Conservation (phyloP, 2,888 invertebrate genomes). For the Philonicus albiceps region DNA sequence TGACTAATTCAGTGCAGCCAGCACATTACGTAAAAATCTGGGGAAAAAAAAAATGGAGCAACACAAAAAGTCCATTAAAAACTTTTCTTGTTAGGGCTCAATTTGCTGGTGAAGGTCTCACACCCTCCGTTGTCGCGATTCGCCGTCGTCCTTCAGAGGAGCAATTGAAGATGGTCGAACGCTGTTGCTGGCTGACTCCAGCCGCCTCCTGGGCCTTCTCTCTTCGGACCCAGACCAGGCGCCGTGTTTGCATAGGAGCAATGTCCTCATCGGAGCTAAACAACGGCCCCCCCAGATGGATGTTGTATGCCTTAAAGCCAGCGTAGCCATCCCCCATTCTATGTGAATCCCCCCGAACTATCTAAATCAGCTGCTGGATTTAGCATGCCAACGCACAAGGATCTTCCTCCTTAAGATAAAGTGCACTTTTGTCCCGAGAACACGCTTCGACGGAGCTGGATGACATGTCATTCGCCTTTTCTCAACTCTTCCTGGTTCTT, state of each 20-base stretch:
- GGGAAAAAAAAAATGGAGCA: background rate
- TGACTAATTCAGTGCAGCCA: constrained; percentile 27
- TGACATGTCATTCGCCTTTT: background rate
- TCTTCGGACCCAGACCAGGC: background rate
- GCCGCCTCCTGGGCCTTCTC: background rate
- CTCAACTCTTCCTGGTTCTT: background rate
- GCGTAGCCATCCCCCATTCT: background rate
- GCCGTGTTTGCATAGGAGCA: background rate
- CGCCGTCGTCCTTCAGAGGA: background rate
- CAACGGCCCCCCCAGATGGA: background rate
- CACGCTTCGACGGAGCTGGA: background rate
- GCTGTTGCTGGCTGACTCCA: background rate
- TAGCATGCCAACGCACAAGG: background rate
- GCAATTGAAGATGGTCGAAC: constrained; percentile 28
- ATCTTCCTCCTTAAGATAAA: background rate
- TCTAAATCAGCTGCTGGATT: background rate
- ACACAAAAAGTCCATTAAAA: constrained; percentile 41
- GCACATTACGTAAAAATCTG: constrained; percentile 27
- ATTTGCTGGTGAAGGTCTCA: background rate
- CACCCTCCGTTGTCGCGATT: background rate
- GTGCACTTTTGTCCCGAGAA: background rate
- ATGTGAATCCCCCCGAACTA: background rate
- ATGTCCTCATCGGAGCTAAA: background rate
- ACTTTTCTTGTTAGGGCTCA: constrained; percentile 34
- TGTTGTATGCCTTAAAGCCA: background rate